These are phyloP conservation scores for Carcharodon carcharias DNA, from an alignment of 2,797 vertebrate species.

Conservation along the genomic window DNA sequence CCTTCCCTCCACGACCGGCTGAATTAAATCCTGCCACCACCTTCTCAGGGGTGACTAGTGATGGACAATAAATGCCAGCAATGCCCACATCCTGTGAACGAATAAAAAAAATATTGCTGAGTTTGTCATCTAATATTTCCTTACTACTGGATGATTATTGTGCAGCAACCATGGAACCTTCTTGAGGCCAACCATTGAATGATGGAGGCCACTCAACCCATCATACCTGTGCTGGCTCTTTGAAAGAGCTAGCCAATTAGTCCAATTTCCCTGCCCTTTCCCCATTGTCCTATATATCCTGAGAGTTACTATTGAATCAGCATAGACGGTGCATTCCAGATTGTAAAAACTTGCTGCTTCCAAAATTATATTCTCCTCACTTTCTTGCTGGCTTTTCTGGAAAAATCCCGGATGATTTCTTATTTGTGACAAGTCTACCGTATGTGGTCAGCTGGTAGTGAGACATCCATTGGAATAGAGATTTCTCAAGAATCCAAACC, in stretches of 20 bases:
- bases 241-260: neutral
- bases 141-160: neutral
- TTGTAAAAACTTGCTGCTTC: neutral
- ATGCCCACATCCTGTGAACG: too few relatives aligned
- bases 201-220: neutral
- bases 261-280: neutral
- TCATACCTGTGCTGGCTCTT: neutral
- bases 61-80: too few relatives aligned
- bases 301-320: neutral
- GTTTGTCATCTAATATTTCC: too few relatives aligned
- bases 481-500: neutral
- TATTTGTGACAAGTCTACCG: neutral
- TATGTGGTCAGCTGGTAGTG: neutral
- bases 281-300: neutral
- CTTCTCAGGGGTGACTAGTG: too few relatives aligned
- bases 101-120: too few relatives aligned
- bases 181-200: neutral
- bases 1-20: too few relatives aligned
- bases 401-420: neutral
- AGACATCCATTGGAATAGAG: neutral
- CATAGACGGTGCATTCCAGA: neutral
- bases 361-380: neutral
- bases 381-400: neutral
- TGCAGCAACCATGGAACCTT: neutral
- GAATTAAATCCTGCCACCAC: too few relatives aligned